A percentile compares a stretch with the other conserved stretches of the same genome.
Evolutionary conservation across 2,888 invertebrate species (phyloP).

Genomic region (Argyra leucocephala): DNA sequence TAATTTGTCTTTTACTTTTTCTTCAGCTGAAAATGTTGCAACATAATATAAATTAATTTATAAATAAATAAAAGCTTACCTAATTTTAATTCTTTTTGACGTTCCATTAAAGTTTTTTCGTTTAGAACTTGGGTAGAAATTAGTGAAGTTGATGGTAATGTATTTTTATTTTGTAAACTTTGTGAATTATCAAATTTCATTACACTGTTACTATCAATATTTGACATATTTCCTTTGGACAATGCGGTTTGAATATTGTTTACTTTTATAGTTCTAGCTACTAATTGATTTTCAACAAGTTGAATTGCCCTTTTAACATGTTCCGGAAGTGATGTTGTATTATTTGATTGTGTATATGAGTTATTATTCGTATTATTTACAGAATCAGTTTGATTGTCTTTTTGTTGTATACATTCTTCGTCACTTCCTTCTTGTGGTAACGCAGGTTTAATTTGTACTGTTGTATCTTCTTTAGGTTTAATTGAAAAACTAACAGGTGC

Average conservation of each 20-base stretch:
- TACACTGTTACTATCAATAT: too few species aligned
- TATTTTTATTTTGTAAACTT: not conserved
- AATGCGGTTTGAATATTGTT: conserved; percentile 13
- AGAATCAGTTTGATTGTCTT: conserved; percentile 8
- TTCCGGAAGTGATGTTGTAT: conserved; percentile 31
- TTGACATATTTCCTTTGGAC: not conserved
- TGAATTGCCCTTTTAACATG: conserved; percentile 40
- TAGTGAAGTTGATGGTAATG: not conserved
- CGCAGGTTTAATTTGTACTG: conserved; percentile 59
- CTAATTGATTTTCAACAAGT: conserved; percentile 37
- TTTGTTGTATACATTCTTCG: conserved; percentile 48
- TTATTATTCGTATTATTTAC: not conserved
- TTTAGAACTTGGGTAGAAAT: not conserved
- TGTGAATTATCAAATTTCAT: too few species aligned
- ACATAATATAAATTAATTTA: not conserved
- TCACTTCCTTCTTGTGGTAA: conserved; percentile 67
- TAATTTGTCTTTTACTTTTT: conserved; percentile 51
- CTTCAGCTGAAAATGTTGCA: conserved; percentile 42
- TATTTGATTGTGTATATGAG: not conserved
- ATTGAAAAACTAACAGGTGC: conserved; percentile 78
- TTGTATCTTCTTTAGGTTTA: conserved; percentile 65
- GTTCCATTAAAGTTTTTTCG: not conserved
- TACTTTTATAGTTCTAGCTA: conserved; percentile 34
- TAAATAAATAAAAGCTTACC: conserved; percentile 9
- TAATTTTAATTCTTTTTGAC: conserved; percentile 17